Evolutionary conservation across 2,888 invertebrate genomes (phyloP).

Genomic region (Limenitis camilla): DNA sequence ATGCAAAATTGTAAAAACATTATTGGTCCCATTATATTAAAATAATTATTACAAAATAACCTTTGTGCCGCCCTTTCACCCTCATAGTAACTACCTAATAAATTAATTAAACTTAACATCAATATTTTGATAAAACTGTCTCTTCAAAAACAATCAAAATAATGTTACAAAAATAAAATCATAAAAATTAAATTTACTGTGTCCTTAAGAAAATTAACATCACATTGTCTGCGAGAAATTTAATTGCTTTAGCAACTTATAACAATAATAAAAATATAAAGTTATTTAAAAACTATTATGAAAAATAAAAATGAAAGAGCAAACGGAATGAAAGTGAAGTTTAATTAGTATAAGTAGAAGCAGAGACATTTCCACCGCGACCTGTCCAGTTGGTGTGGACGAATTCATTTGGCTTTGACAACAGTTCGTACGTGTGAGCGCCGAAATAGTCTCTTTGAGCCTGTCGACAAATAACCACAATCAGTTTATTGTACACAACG

Average conservation of each 20-base stretch:
- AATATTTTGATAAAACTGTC: too few relatives aligned
- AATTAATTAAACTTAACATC: too few relatives aligned
- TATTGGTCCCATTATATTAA: constrained; percentile 15
- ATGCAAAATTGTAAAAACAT: constrained; percentile 8
- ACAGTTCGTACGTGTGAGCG: constrained; percentile 97
- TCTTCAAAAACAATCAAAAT: too few relatives aligned
- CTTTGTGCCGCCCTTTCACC: too few relatives aligned
- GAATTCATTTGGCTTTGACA: constrained; percentile 88
- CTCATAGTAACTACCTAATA: too few relatives aligned
- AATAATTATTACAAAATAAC: too few relatives aligned
- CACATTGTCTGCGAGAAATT: background rate
- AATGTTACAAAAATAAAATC: too few relatives aligned
- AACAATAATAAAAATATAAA: background rate
- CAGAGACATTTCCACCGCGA: constrained; percentile 95
- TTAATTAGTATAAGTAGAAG: constrained; percentile 84
- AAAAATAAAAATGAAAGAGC: background rate
- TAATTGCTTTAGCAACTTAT: background rate
- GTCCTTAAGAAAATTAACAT: background rate
- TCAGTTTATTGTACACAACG: background rate
- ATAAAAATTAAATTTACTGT: too few relatives aligned
- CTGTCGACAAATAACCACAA: constrained; percentile 48
- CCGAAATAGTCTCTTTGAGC: constrained; percentile 99
- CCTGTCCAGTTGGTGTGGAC: constrained; percentile 99
- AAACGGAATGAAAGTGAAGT: background rate
- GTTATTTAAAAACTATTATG: background rate